These are phyloP conservation scores for Rattus rattus DNA, from an alignment of 2,113 vertebrate species.

Conservation along the genomic window DNA sequence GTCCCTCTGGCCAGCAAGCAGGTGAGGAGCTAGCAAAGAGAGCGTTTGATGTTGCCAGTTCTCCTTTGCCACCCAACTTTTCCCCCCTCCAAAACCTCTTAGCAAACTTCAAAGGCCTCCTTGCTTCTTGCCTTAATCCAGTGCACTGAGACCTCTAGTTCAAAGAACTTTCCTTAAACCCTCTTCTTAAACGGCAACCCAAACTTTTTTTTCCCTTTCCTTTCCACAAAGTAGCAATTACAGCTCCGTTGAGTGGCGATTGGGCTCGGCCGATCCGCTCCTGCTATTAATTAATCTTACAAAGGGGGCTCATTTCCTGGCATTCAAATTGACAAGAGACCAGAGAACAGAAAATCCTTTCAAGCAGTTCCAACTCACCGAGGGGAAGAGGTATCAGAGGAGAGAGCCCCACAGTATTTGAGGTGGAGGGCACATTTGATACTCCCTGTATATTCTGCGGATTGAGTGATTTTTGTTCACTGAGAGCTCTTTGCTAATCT, in stretches of 20 bases:
- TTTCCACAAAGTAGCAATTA: conserved; percentile 98
- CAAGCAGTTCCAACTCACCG: conserved; percentile 93
- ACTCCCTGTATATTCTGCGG: conserved; percentile 92
- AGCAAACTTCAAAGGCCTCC: conserved; percentile 96
- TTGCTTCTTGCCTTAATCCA: conserved; percentile 98
- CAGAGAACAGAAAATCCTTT: conserved; percentile 93
- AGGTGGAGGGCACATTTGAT: conserved; percentile 95
- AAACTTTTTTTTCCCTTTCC: conserved; percentile 93
- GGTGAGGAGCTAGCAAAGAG: conserved; percentile 91
- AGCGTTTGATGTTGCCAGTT: conserved; percentile 95
- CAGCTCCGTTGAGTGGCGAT: conserved; percentile 93
- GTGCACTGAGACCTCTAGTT: conserved; percentile 96
- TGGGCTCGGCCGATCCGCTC: conserved; percentile 91
- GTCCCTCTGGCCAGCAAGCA: conserved; percentile 90
- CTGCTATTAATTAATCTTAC: conserved; percentile 99
- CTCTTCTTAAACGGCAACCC: conserved; percentile 95
- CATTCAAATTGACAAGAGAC: conserved; percentile 98
- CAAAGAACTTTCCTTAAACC: conserved; percentile 95
- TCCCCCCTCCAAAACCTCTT: conserved; percentile 95
- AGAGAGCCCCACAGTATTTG: conserved; percentile 91
- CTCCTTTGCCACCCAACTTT: conserved; percentile 95
- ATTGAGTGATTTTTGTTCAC: conserved; percentile 94
- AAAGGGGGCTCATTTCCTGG: conserved; percentile 99
- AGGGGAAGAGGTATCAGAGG: conserved; percentile 92
- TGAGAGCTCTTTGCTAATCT: conserved; percentile 92